phyloP scores from a whole-genome alignment of 2,888 invertebrate species.

The Dyspetes luteomarginatus region DNA sequence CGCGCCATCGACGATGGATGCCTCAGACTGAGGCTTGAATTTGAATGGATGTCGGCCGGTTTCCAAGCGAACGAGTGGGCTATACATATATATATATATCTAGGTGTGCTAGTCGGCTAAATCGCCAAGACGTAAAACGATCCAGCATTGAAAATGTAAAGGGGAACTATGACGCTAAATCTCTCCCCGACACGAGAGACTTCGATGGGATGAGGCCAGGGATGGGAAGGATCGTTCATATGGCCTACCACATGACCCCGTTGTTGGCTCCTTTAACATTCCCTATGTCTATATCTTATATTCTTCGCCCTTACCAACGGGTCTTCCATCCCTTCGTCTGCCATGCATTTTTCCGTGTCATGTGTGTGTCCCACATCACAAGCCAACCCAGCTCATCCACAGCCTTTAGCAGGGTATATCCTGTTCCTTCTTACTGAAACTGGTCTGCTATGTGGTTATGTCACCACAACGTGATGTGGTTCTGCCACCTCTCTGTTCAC shows the following conservation, averaged over 20 bases:
- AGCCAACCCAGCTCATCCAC: background rate
- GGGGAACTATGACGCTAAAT: conserved; percentile 70
- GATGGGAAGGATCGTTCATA: background rate
- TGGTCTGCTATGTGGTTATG: no score
- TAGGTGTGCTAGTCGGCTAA: conserved; percentile 40
- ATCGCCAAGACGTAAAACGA: conserved; percentile 65
- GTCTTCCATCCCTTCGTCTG: conserved; percentile 58
- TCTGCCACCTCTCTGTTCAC: background rate
- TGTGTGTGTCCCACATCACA: conserved; percentile 52
- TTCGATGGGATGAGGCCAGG: conserved; percentile 15
- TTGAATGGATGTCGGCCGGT: conserved; percentile 26
- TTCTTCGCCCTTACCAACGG: background rate
- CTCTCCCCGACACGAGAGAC: conserved; percentile 51
- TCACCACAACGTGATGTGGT: no score
- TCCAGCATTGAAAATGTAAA: conserved; percentile 70
- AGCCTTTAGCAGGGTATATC: background rate
- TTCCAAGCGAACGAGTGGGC: background rate
- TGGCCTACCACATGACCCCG: background rate
- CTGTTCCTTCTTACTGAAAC: background rate
- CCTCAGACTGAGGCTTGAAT: conserved; percentile 36
- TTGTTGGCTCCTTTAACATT: background rate
- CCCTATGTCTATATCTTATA: background rate
- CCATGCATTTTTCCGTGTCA: conserved; percentile 57
- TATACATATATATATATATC: no score
- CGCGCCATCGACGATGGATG: conserved; percentile 49